Percentiles rank a stretch among this genome's conserved stretches.
Conservation (phyloP, 2,113 vertebrate species). For the Thinocorus orbignyianus region DNA sequence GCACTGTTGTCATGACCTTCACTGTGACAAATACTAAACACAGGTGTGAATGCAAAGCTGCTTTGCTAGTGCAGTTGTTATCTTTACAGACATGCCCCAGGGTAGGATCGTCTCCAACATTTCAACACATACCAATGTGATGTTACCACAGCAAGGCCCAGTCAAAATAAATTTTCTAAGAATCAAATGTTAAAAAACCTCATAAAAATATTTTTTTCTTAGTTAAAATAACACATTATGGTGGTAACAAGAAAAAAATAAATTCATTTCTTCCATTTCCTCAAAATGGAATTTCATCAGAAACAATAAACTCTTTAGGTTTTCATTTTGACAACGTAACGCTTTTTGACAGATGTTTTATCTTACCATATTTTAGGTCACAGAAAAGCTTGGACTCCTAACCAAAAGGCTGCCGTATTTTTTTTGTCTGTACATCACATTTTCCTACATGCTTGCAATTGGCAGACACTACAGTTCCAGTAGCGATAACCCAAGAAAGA, state of each 20-base stretch:
- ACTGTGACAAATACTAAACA: background rate
- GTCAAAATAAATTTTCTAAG: background rate
- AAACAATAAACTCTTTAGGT: background rate
- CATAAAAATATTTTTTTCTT: background rate
- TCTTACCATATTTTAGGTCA: background rate
- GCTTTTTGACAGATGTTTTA: background rate
- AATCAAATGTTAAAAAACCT: background rate
- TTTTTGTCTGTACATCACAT: background rate
- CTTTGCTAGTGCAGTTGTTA: background rate
- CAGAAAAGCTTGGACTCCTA: background rate
- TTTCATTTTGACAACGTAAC: background rate
- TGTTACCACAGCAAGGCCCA: background rate
- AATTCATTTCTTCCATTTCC: background rate
- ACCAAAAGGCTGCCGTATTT: background rate
- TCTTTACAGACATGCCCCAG: background rate
- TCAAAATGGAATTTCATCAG: background rate
- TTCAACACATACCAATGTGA: background rate
- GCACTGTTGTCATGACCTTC: background rate
- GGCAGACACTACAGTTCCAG: background rate
- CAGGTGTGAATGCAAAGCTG: background rate
- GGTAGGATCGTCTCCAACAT: background rate
- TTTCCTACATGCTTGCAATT: background rate
- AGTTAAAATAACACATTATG: background rate
- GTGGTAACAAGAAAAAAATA: background rate
- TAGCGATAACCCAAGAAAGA: background rate